phyloP scores from a whole-genome alignment of 2,113 vertebrate species.

The Psammodynastes pulverulentus region DNA sequence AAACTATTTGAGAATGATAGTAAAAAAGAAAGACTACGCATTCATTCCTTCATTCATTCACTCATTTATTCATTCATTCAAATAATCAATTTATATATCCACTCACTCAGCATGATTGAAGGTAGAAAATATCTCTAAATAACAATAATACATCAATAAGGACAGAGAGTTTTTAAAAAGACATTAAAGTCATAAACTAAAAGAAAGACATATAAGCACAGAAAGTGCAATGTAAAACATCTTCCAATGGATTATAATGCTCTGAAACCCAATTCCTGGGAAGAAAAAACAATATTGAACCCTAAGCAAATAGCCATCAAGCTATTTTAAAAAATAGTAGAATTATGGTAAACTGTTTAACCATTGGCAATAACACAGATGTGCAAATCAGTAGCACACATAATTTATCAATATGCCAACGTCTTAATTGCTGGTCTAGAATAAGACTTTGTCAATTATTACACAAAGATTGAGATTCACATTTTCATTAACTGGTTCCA shows the following conservation, averaged over 20 bases:
- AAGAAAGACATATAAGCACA: not conserved
- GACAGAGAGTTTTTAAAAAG: not conserved
- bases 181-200: not conserved
- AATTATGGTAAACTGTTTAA: not conserved
- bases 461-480: not conserved
- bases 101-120: not conserved
- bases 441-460: not conserved
- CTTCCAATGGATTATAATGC: not conserved
- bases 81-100: not conserved
- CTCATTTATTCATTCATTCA: too few relatives aligned
- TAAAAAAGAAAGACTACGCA: not conserved
- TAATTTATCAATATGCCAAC: not conserved
- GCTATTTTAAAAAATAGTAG: not conserved
- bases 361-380: not conserved
- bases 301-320: not conserved
- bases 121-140: not conserved
- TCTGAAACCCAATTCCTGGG: not conserved
- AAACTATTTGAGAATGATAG: not conserved
- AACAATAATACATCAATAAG: not conserved
- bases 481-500: not conserved
- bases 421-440: not conserved
- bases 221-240: not conserved
- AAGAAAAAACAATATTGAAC: not conserved
- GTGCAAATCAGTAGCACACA: not conserved
- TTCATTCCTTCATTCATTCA: not conserved